These are phyloP conservation scores for Hyles lineata DNA, from an alignment of 2,888 invertebrate genomes.

Conservation along the genomic window DNA sequence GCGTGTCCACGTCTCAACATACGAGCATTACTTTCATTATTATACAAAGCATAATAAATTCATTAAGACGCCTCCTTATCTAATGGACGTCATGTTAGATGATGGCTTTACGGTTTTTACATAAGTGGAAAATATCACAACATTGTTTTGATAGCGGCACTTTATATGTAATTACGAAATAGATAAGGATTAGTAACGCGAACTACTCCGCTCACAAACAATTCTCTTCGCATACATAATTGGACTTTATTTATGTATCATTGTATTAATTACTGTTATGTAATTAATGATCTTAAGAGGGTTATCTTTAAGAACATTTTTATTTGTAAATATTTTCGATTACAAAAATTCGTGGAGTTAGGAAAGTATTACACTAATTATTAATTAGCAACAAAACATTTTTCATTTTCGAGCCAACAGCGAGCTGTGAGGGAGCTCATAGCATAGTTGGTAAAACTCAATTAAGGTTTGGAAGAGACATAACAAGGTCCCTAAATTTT, in stretches of 20 bases:
- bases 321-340: not conserved
- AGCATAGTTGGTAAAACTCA: no score
- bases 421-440: no score
- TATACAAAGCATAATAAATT: slow-evolving; percentile 26
- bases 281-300: slow-evolving; percentile 4
- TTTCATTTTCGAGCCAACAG: no score
- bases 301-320: not conserved
- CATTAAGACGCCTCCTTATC: slow-evolving; percentile 20
- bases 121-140: slow-evolving; percentile 39
- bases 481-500: no score
- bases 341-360: no score
- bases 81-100: slow-evolving; percentile 33
- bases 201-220: slow-evolving; percentile 14
- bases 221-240: not conserved
- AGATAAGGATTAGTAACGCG: slow-evolving; percentile 35
- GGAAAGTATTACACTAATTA: no score
- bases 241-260: slow-evolving; percentile 6
- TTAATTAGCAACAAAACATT: no score
- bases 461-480: no score
- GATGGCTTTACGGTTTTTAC: slow-evolving; percentile 21
- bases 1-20: slow-evolving; percentile 39
- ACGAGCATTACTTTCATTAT: slow-evolving; percentile 30
- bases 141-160: slow-evolving; percentile 39
- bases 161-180: slow-evolving; percentile 45
- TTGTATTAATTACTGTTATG: not conserved